Evolutionary conservation across 2,113 vertebrate genomes (phyloP).

Genomic region (Macquaria australasica): DNA sequence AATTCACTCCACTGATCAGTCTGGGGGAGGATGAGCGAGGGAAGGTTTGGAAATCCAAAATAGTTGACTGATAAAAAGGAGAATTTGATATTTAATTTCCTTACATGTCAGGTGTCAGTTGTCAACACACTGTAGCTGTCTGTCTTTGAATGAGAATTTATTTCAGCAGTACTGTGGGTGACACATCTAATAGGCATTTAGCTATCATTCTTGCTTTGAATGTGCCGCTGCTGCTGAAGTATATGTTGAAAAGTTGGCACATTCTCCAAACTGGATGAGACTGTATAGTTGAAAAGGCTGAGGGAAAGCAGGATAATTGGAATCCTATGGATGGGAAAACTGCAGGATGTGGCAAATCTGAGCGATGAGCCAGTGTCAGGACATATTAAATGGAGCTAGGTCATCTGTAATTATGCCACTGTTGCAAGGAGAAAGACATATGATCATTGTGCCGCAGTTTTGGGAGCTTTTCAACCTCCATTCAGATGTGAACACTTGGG

Average conservation of each 20-base stretch:
- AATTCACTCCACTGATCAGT: slow-evolving; percentile 77
- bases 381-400: slow-evolving; percentile 51
- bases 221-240: slow-evolving; percentile 1
- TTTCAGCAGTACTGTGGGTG: slow-evolving; percentile 30
- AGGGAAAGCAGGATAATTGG: slow-evolving; percentile 43
- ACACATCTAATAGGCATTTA: slow-evolving; percentile 49
- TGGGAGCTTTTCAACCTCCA: slow-evolving; percentile 55
- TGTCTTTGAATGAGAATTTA: slow-evolving; percentile 28
- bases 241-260: background rate
- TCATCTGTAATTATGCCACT: slow-evolving; percentile 56
- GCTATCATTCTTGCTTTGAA: slow-evolving; percentile 14
- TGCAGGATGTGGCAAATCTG: slow-evolving; percentile 44
- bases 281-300: slow-evolving; percentile 1
- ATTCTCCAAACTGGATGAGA: slow-evolving; percentile 17
- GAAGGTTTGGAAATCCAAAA: slow-evolving; percentile 57
- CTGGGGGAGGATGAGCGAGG: slow-evolving; percentile 22
- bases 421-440: slow-evolving; percentile 50
- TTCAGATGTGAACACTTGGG: slow-evolving; percentile 52
- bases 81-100: slow-evolving; percentile 45
- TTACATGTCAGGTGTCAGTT: slow-evolving; percentile 51
- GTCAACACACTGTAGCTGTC: slow-evolving; percentile 21
- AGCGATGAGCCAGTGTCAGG: slow-evolving; percentile 29
- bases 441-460: slow-evolving; percentile 54
- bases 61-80: slow-evolving; percentile 32
- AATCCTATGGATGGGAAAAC: slow-evolving; percentile 31